Evolutionary conservation across 2,113 vertebrate species (phyloP).

Genomic region (Marcusenius ussheri): DNA sequence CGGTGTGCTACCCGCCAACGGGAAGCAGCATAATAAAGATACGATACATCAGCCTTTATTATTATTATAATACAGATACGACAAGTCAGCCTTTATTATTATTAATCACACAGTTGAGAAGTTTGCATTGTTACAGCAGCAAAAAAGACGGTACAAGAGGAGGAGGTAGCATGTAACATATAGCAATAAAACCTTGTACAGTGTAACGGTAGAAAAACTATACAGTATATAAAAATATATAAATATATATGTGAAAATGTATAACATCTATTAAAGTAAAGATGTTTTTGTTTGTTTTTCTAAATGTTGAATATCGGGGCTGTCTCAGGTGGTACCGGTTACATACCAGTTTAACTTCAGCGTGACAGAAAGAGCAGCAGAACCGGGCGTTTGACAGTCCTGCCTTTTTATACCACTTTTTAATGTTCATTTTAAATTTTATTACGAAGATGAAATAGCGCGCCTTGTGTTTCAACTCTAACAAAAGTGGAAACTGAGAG

Average conservation of each 20-base stretch:
- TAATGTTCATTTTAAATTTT: neutral
- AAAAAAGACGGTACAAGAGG: neutral
- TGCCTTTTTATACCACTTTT: neutral
- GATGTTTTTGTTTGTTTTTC: neutral
- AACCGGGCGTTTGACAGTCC: neutral
- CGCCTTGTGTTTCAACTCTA: neutral
- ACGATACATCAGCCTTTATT: neutral
- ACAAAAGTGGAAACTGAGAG: conserved; percentile 44
- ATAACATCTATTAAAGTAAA: neutral
- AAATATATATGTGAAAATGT: neutral
- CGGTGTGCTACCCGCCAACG: neutral
- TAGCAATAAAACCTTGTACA: neutral
- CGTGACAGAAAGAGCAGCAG: neutral
- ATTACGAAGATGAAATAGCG: neutral
- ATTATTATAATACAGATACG: neutral
- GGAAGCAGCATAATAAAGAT: neutral
- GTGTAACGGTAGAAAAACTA: neutral
- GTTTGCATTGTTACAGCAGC: neutral
- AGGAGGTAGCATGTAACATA: neutral
- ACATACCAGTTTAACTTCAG: neutral
- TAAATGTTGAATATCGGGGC: neutral
- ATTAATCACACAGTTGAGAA: neutral
- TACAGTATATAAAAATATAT: neutral
- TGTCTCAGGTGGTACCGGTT: neutral
- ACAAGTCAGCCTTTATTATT: too few species aligned